Percentiles rank a stretch among this genome's conserved stretches.
phyloP scores from a whole-genome alignment of 2,797 vertebrate genomes.

The Knipowitschia caucasica region DNA sequence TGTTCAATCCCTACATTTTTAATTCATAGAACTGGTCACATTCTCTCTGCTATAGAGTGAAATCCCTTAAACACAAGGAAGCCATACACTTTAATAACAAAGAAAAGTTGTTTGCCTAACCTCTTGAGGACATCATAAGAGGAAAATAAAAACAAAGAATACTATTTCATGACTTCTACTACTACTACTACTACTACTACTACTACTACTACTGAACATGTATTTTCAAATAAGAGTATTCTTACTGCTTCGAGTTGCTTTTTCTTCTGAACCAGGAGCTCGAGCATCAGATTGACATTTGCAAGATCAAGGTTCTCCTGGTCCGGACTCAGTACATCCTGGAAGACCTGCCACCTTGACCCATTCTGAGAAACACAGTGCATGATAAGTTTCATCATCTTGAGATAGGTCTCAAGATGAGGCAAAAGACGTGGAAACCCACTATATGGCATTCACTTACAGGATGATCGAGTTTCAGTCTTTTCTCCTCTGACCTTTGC shows the following conservation, averaged over 20 bases:
- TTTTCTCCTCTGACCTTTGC: conserved; percentile 95
- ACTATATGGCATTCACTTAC: conserved; percentile 74
- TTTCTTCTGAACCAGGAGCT: conserved; percentile 95
- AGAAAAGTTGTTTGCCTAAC: neutral
- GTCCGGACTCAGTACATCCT: conserved; percentile 91
- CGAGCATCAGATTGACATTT: conserved; percentile 96
- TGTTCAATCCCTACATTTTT: neutral
- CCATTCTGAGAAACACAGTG: conserved; percentile 80
- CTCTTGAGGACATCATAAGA: conserved; percentile 1
- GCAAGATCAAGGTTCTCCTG: conserved; percentile 96
- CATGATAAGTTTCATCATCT: conserved; percentile 3
- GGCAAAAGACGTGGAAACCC: neutral
- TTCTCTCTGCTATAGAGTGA: neutral
- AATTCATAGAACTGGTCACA: neutral
- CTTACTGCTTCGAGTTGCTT: conserved; percentile 96
- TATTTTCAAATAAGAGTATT: too few relatives aligned
- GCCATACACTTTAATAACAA: neutral
- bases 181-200: too few relatives aligned
- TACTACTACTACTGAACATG: too few relatives aligned
- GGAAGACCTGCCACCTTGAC: conserved; percentile 94
- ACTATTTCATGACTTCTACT: too few relatives aligned
- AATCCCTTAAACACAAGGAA: neutral
- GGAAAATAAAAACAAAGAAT: neutral
- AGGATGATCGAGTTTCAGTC: conserved; percentile 95
- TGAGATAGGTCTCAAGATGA: too few relatives aligned